Percentiles rank a stretch among this genome's conserved stretches.
Evolutionary conservation across 2,888 invertebrate genomes (phyloP).

Genomic region (Parthenolecanium corni): DNA sequence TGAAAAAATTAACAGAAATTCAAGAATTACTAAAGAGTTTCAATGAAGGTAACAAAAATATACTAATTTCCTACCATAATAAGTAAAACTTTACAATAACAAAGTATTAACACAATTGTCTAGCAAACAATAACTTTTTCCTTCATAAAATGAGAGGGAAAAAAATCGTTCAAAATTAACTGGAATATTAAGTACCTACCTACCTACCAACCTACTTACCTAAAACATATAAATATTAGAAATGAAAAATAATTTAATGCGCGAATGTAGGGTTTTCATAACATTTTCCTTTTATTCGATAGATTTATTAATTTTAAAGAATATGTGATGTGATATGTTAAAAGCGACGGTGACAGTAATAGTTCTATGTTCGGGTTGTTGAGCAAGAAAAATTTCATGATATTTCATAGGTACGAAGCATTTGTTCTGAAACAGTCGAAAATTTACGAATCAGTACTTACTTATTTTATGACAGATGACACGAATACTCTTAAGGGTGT

Average conservation of each 20-base stretch:
- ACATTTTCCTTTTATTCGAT: no score
- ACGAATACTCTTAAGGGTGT: no score
- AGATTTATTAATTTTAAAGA: background rate
- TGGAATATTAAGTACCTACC: constrained; percentile 3
- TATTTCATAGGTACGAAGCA: background rate
- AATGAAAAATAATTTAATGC: background rate
- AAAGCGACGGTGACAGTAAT: constrained; percentile 13
- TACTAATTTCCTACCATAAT: constrained; percentile 5
- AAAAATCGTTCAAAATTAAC: background rate
- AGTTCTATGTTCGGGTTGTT: constrained; percentile 7
- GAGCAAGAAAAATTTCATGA: constrained; percentile 19
- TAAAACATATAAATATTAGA: no score
- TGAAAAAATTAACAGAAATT: constrained; percentile 1
- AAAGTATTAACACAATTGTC: constrained; percentile 23
- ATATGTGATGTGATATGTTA: constrained; percentile 22
- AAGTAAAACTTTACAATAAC: constrained; percentile 23
- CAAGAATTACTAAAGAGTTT: constrained; percentile 22
- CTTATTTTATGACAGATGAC: no score
- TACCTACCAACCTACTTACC: no score
- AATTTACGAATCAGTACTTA: no score
- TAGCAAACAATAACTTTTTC: constrained; percentile 2
- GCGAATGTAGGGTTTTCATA: background rate
- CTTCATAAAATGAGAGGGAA: background rate
- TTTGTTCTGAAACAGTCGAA: constrained; percentile 14
- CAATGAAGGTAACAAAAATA: constrained; percentile 23